A percentile compares a stretch with the other conserved stretches of the same genome.
Evolutionary conservation across 2,113 vertebrate species (phyloP).

Genomic region (Gymnorhina tibicen): DNA sequence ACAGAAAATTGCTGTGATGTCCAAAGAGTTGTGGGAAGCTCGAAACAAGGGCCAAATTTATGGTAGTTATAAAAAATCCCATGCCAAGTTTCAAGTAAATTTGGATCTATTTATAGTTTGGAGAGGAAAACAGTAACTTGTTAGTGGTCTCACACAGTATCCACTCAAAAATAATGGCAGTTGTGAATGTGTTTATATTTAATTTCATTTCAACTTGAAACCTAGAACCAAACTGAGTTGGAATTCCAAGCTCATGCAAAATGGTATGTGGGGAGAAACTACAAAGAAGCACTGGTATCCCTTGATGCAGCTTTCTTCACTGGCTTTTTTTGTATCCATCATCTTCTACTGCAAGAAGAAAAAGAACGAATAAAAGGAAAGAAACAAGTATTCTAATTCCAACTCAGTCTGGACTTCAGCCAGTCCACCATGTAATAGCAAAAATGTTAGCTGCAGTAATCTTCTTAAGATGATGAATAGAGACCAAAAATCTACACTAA

Average conservation of each 20-base stretch:
- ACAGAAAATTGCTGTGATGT: not conserved
- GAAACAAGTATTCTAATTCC: not conserved
- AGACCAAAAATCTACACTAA: not conserved
- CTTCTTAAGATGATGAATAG: not conserved
- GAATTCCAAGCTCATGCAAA: not conserved
- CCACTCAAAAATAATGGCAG: not conserved
- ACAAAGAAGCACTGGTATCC: not conserved
- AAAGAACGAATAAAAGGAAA: not conserved
- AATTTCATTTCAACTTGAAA: not conserved
- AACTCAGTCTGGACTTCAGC: not conserved
- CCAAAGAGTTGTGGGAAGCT: not conserved
- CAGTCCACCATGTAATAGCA: not conserved
- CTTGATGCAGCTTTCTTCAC: not conserved
- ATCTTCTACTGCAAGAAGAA: not conserved
- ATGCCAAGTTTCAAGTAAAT: not conserved
- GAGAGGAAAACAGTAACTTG: not conserved
- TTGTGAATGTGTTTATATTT: not conserved
- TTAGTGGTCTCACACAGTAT: not conserved
- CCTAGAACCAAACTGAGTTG: not conserved
- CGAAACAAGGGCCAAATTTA: not conserved
- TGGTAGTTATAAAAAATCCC: not conserved
- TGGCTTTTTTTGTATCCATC: not conserved
- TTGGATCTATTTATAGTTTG: not conserved
- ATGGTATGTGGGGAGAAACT: not conserved
- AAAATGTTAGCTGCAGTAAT: slow-evolving; percentile 1